Percentiles rank a stretch among this genome's conserved stretches.
Evolutionary conservation across 2,797 vertebrate genomes (phyloP).

Genomic region (Artibeus jamaicensis): DNA sequence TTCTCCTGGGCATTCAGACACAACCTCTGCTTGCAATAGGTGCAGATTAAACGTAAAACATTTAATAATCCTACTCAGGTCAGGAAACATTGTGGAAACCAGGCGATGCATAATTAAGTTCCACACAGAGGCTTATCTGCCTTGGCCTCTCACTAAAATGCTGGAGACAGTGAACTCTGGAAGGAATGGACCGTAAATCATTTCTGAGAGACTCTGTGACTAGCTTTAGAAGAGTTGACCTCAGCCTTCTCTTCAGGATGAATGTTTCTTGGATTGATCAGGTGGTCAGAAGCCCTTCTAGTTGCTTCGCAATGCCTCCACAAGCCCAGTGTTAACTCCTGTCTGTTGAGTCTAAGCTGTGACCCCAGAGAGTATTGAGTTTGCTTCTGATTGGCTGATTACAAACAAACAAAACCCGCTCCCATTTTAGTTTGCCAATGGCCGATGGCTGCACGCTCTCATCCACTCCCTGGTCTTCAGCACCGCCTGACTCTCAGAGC

Average conservation of each 20-base stretch:
- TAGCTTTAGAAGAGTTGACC: background rate
- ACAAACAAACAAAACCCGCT: background rate
- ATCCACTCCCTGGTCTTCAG: background rate
- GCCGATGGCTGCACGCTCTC: background rate
- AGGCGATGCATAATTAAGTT: conserved; percentile 50
- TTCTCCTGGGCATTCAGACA: conserved; percentile 8
- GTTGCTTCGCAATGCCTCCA: background rate
- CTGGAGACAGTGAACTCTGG: background rate
- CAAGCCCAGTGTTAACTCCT: background rate
- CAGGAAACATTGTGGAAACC: conserved; percentile 27
- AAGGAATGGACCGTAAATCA: background rate
- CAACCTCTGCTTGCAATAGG: background rate
- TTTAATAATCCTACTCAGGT: conserved; percentile 55
- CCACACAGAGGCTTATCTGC: background rate
- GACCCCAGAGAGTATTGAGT: background rate
- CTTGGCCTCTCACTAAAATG: conserved; percentile 6
- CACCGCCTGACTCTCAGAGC: background rate
- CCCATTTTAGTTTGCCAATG: background rate
- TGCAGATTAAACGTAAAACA: conserved; percentile 50
- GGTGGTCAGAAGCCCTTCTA: background rate
- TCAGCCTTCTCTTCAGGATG: background rate
- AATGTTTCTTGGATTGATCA: background rate
- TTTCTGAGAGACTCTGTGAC: background rate
- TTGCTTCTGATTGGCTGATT: background rate
- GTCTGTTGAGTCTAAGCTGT: background rate